phyloP scores from a whole-genome alignment of 2,888 invertebrate genomes.

The Imbricaverruca yamaguchii region DNA sequence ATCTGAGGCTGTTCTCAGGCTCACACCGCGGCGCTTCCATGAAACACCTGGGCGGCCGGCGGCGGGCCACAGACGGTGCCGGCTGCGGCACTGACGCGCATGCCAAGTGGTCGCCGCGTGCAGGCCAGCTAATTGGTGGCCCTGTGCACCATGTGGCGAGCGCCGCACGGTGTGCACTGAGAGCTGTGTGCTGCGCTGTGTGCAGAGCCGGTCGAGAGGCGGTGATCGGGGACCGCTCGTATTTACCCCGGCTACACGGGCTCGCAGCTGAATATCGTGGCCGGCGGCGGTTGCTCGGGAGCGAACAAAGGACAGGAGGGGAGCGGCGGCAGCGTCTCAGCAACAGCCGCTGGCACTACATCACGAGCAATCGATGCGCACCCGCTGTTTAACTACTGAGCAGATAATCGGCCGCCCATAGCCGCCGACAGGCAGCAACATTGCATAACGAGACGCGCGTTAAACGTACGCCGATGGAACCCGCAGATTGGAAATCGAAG shows the following conservation, averaged over 20 bases:
- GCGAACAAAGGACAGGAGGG: neutral
- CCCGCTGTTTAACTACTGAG: neutral
- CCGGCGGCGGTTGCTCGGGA: neutral
- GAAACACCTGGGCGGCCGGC: neutral
- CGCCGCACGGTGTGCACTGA: too few relatives aligned
- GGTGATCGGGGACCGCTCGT: neutral
- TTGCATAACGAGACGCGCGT: too few relatives aligned
- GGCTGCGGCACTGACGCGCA: neutral
- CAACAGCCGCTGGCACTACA: neutral
- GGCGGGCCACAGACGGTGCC: neutral
- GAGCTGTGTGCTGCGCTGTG: too few relatives aligned
- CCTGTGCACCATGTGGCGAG: too few relatives aligned
- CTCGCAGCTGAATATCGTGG: neutral
- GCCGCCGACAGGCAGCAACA: too few relatives aligned
- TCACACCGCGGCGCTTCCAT: too few relatives aligned
- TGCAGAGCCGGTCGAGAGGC: neutral
- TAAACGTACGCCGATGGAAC: too few relatives aligned
- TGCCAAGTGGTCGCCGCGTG: neutral
- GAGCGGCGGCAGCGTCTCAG: neutral
- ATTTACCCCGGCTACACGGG: neutral
- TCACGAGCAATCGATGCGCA: neutral
- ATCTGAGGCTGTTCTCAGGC: too few relatives aligned
- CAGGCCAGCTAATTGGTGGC: neutral
- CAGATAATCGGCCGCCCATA: neutral
- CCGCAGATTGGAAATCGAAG: too few relatives aligned